Evolutionary conservation across 1,140 invertebrate species (phyloP).

Genomic region (Diorhabda carinulata): DNA sequence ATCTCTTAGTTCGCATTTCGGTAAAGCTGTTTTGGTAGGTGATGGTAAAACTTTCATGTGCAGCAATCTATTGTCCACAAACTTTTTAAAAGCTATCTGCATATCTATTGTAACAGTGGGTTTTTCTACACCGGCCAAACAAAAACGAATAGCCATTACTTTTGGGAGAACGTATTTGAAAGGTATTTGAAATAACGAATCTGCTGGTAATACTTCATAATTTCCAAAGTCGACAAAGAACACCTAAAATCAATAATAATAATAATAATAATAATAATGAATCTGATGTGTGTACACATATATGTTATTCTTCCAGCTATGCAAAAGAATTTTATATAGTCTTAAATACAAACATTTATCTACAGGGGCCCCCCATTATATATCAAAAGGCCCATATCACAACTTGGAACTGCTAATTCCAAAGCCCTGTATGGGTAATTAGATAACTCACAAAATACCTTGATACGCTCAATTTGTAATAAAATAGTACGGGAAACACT

Average conservation of each 20-base stretch:
- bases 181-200: constrained; percentile 69
- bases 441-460: too few species aligned
- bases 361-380: too few species aligned
- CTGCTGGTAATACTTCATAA: constrained; percentile 62
- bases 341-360: too few species aligned
- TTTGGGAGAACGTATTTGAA: constrained; percentile 62
- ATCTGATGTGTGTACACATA: too few species aligned
- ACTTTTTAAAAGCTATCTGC: constrained; percentile 63
- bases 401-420: too few species aligned
- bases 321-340: too few species aligned
- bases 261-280: not conserved
- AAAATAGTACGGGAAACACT: too few species aligned
- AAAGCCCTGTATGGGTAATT: too few species aligned
- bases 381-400: too few species aligned
- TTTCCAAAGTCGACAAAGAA: constrained; percentile 78
- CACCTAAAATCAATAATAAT: constrained; percentile 53
- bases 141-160: constrained; percentile 69
- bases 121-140: constrained; percentile 63
- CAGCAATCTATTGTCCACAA: constrained; percentile 59
- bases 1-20: constrained; percentile 65
- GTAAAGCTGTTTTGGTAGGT: constrained; percentile 64
- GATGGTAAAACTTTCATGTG: constrained; percentile 60
- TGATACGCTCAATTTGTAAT: too few species aligned
- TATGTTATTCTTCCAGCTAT: too few species aligned
- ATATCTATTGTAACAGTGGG: constrained; percentile 61